These are phyloP conservation scores for Symphodus melops DNA, from an alignment of 2,113 vertebrate species.

Conservation along the genomic window DNA sequence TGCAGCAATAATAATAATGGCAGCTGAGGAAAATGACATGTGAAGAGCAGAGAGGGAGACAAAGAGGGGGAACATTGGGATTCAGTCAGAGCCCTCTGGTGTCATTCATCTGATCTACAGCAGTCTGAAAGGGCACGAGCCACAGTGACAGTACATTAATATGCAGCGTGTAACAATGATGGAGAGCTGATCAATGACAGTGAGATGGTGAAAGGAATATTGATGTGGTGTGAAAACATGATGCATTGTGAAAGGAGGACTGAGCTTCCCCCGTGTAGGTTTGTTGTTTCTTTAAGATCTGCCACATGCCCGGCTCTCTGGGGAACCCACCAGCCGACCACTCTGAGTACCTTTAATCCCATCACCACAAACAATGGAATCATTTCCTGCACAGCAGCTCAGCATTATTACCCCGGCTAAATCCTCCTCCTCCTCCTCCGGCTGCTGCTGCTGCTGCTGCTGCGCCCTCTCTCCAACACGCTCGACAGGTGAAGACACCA, in stretches of 20 bases:
- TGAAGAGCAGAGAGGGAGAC: background rate
- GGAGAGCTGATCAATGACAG: background rate
- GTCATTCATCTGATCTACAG: background rate
- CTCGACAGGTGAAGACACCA: conserved; percentile 19
- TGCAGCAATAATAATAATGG: background rate
- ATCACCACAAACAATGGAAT: conserved; percentile 41
- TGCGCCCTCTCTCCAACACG: conserved; percentile 9
- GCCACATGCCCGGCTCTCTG: conserved; percentile 22
- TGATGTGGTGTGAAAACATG: background rate
- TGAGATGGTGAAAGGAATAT: background rate
- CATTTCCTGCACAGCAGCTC: conserved; percentile 28
- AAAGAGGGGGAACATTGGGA: background rate
- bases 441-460: background rate
- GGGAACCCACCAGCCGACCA: conserved; percentile 33
- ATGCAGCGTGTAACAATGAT: conserved; percentile 16
- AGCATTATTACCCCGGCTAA: conserved; percentile 26
- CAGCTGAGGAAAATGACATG: background rate
- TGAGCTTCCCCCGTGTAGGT: background rate
- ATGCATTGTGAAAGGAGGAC: background rate
- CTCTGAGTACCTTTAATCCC: conserved; percentile 43
- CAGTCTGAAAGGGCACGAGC: conserved; percentile 1
- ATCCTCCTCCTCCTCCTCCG: background rate
- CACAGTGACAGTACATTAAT: conserved; percentile 15
- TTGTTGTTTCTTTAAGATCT: background rate
- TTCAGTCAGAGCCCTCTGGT: background rate